Evolutionary conservation across 2,113 vertebrate genomes (phyloP).

Genomic region (Carettochelys insculpta): DNA sequence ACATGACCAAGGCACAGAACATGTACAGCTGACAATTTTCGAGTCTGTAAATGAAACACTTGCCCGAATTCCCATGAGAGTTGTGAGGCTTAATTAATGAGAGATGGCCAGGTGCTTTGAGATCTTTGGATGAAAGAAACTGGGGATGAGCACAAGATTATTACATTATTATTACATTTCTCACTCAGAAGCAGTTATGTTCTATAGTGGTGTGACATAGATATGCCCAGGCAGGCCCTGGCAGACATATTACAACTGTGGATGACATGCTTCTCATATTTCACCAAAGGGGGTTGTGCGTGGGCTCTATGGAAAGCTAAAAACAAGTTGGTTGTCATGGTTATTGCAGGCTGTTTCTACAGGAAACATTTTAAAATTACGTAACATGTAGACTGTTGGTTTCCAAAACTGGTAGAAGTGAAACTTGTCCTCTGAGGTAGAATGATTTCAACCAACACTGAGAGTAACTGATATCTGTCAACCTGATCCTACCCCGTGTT

Average conservation of each 20-base stretch:
- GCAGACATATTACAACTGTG: neutral
- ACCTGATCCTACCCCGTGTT: neutral
- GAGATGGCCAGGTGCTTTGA: neutral
- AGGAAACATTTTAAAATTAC: neutral
- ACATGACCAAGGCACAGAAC: conserved; percentile 20
- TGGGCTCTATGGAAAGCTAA: neutral
- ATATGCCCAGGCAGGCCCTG: neutral
- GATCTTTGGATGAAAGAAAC: neutral
- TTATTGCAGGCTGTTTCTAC: neutral
- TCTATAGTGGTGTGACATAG: neutral
- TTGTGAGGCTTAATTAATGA: neutral
- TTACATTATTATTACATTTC: neutral
- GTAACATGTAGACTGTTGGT: neutral
- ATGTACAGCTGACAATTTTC: neutral
- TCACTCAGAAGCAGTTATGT: neutral
- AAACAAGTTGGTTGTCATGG: neutral
- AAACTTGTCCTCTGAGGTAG: neutral
- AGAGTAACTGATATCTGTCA: neutral
- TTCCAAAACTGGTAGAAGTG: neutral
- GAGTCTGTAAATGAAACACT: neutral
- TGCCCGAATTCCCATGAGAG: neutral
- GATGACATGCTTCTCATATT: neutral
- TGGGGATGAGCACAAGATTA: neutral
- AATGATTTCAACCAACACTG: neutral
- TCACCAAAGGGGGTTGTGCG: neutral